Percentiles rank a stretch among this genome's conserved stretches.
phyloP scores from a whole-genome alignment of 1,140 invertebrate genomes.

The Papilio polytes region DNA sequence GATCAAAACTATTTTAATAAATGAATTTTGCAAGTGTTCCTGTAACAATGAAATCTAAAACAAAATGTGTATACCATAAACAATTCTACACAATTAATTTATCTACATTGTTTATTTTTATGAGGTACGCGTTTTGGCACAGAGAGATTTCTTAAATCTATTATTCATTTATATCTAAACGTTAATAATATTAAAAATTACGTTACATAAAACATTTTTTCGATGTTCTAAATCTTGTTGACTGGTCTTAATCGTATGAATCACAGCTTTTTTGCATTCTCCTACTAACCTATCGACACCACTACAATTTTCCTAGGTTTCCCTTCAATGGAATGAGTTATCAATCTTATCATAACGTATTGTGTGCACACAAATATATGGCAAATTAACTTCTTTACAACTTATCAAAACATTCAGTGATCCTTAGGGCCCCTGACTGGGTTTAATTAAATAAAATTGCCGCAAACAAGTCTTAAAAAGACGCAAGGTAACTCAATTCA shows the following conservation, averaged over 20 bases:
- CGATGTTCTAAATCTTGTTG: slow-evolving; percentile 84
- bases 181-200: slow-evolving; percentile 72
- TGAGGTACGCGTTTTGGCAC: slow-evolving; percentile 85
- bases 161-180: slow-evolving; percentile 72
- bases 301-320: slow-evolving; percentile 79
- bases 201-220: slow-evolving; percentile 81
- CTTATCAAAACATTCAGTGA: slow-evolving; percentile 34
- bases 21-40: slow-evolving; percentile 28
- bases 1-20: slow-evolving; percentile 34
- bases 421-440: slow-evolving; percentile 20
- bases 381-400: slow-evolving; percentile 59
- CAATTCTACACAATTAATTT: slow-evolving; percentile 77
- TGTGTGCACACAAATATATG: slow-evolving; percentile 67
- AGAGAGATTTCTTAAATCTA: slow-evolving; percentile 83
- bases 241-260: slow-evolving; percentile 83
- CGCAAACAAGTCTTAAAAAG: slow-evolving; percentile 25
- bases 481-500: slow-evolving; percentile 35
- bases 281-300: slow-evolving; percentile 79
- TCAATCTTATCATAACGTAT: slow-evolving; percentile 61
- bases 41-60: slow-evolving; percentile 53
- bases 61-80: slow-evolving; percentile 69
- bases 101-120: slow-evolving; percentile 83
- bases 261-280: slow-evolving; percentile 82
- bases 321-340: slow-evolving; percentile 73
- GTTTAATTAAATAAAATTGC: slow-evolving; percentile 16